Evolutionary conservation across 2,797 vertebrate genomes (phyloP).

Genomic region (Girardinus metallicus): DNA sequence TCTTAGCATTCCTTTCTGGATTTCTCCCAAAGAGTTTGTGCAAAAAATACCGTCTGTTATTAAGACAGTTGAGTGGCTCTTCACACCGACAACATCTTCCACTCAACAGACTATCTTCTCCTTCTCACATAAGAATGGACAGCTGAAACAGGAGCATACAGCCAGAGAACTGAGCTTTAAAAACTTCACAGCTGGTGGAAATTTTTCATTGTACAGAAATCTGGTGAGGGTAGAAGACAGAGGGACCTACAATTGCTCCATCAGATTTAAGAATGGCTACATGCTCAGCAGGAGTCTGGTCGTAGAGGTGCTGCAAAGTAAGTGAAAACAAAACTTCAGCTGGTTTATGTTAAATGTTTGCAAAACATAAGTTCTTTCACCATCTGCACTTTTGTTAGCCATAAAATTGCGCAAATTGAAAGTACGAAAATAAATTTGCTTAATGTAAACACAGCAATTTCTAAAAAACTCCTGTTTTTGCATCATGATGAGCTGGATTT

Average conservation of each 20-base stretch:
- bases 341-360: not conserved
- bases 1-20: constrained; percentile 60
- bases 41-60: constrained; percentile 25
- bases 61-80: constrained; percentile 63
- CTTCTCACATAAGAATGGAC: not conserved
- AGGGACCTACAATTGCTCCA: constrained; percentile 64
- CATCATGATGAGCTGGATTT: no score
- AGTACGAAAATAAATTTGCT: no score
- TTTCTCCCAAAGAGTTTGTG: constrained; percentile 46
- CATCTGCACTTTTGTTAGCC: no score
- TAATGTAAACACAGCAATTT: no score
- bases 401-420: no score
- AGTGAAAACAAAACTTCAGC: constrained; percentile 31
- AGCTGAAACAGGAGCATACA: not conserved
- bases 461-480: no score
- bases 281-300: constrained; percentile 25
- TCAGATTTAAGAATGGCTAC: constrained; percentile 27
- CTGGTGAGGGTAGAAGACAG: constrained; percentile 6
- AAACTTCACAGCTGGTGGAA: not conserved
- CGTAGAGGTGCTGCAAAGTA: constrained; percentile 74
- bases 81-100: constrained; percentile 15
- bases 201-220: constrained; percentile 40
- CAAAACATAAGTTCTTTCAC: no score
- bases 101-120: constrained; percentile 23
- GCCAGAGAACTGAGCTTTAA: accelerated